Percentiles rank a stretch among this genome's conserved stretches.
phyloP scores from a whole-genome alignment of 2,888 invertebrate species.

The Eledona agricola region DNA sequence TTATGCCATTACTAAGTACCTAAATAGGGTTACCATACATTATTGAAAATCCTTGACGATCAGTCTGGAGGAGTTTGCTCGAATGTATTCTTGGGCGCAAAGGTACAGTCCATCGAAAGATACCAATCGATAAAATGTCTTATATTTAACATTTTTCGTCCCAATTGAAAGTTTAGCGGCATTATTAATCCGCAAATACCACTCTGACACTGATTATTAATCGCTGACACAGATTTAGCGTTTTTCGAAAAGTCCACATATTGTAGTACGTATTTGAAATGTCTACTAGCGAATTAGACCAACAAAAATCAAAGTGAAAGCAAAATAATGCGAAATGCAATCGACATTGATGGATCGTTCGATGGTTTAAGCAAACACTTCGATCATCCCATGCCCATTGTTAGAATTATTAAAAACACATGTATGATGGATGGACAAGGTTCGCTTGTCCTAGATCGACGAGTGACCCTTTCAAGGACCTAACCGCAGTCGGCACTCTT shows the following conservation, averaged over 20 bases:
- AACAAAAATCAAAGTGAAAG: conserved; percentile 23
- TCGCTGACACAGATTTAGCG: conserved; percentile 14
- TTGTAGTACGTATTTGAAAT: conserved; percentile 16
- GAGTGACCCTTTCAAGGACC: conserved; percentile 44
- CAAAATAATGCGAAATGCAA: conserved; percentile 8
- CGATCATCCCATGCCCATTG: not conserved
- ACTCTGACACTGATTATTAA: conserved; percentile 11
- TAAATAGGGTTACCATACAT: conserved; percentile 15
- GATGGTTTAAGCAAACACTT: no score
- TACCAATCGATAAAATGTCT: not conserved
- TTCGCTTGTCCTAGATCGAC: conserved; percentile 45
- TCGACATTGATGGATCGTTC: conserved; percentile 16
- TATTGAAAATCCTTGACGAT: conserved; percentile 16
- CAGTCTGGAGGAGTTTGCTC: conserved; percentile 1
- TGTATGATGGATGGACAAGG: conserved; percentile 44
- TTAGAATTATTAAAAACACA: conserved; percentile 8
- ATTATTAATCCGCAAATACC: conserved; percentile 4
- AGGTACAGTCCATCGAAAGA: no score
- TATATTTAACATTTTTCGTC: not conserved
- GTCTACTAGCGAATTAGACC: conserved; percentile 7
- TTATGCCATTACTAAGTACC: conserved; percentile 7
- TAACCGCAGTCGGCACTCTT: no score
- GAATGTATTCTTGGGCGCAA: no score
- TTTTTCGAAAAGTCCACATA: conserved; percentile 13
- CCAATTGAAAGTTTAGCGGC: conserved; percentile 1